Percentiles rank a stretch among this genome's conserved stretches.
Conservation (phyloP, 2,797 vertebrate genomes). For the Lepilemur septentrionalis region DNA sequence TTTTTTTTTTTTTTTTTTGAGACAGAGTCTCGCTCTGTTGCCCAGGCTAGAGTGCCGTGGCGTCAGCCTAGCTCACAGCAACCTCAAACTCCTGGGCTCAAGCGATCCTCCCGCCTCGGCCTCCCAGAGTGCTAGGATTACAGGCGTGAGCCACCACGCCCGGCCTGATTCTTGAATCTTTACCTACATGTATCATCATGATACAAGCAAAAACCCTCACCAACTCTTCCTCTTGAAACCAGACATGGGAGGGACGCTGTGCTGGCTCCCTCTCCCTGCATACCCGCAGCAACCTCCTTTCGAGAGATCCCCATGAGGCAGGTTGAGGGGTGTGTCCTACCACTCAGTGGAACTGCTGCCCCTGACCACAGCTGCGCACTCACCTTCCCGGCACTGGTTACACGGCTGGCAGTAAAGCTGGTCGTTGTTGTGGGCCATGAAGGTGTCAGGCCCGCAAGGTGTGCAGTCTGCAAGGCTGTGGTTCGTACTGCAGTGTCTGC, state of each 20-base stretch:
- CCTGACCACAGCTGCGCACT: background rate
- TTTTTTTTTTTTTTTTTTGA: too few species aligned
- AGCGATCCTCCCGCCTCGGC: too few species aligned
- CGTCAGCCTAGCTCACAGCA: too few species aligned
- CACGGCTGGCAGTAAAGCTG: slow-evolving; percentile 37
- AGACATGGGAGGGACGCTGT: accelerated
- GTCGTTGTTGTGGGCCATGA: background rate
- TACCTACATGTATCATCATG: too few species aligned
- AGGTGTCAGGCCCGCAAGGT: slow-evolving; percentile 46
- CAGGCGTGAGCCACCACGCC: too few species aligned
- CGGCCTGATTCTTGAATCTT: background rate
- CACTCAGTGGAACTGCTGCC: background rate
- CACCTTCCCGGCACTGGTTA: slow-evolving; percentile 76
- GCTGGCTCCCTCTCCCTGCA: accelerated
- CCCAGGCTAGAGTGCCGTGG: too few species aligned
- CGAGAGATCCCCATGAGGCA: accelerated
- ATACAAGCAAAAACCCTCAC: background rate
- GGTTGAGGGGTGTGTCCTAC: accelerated
- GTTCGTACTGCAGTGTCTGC: accelerated
- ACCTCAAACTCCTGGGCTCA: too few species aligned
- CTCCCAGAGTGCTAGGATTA: too few species aligned
- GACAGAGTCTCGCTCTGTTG: too few species aligned
- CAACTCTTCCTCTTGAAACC: background rate
- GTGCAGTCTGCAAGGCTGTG: background rate
- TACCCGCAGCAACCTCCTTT: accelerated